Conservation (phyloP, 2,888 invertebrate species). For the Drosophila subsilvestris region DNA sequence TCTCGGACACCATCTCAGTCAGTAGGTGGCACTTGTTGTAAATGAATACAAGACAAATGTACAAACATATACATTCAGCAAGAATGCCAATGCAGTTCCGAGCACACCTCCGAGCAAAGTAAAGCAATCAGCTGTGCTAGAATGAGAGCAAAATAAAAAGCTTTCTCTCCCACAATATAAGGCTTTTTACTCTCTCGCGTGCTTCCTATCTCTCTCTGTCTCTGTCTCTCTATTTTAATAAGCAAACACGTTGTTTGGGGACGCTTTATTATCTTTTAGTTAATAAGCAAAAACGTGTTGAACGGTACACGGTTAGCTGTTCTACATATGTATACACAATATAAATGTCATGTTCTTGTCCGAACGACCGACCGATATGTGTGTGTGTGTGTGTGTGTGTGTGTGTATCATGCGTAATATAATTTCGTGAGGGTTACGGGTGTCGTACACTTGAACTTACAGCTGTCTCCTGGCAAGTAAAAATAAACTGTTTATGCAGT, state of each 20-base stretch:
- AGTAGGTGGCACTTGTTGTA: conserved; percentile 61
- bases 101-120: neutral
- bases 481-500: conserved; percentile 78
- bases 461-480: conserved; percentile 55
- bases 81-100: neutral
- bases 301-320: conserved; percentile 52
- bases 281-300: conserved; percentile 63
- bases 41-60: neutral
- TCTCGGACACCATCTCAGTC: conserved; percentile 33
- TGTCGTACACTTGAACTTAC: conserved; percentile 61
- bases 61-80: neutral
- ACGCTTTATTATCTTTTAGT: conserved; percentile 45
- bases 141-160: conserved; percentile 4
- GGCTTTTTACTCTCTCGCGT: conserved; percentile 23
- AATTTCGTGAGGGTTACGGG: conserved; percentile 57
- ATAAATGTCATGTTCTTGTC: conserved; percentile 22
- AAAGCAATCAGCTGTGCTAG: conserved; percentile 33
- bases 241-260: conserved; percentile 42
- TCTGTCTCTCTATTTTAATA: conserved; percentile 20
- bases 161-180: conserved; percentile 14
- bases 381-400: conserved; percentile 6
- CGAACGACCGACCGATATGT: neutral
- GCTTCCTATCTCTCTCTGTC: conserved; percentile 10
- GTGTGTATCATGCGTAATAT: conserved; percentile 51
- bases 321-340: neutral